Percentiles rank a stretch among this genome's conserved stretches.
Evolutionary conservation across 2,797 vertebrate genomes (phyloP).

Genomic region (Manis pentadactyla): DNA sequence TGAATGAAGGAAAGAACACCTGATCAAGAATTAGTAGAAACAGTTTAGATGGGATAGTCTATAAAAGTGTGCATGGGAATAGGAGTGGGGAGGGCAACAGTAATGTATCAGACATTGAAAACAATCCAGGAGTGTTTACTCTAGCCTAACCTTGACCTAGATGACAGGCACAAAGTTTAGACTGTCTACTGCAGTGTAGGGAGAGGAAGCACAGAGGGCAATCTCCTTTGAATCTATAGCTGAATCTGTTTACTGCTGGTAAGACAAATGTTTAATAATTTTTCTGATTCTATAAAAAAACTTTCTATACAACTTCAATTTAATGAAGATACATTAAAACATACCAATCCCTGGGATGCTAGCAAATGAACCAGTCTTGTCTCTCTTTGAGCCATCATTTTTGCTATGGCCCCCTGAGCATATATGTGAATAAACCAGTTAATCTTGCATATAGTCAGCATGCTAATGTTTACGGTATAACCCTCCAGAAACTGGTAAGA

Average conservation of each 20-base stretch:
- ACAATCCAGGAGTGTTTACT: background rate
- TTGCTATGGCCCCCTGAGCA: background rate
- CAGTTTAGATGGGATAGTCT: background rate
- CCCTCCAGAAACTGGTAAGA: slow-evolving; percentile 13
- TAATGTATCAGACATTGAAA: background rate
- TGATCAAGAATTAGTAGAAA: slow-evolving; percentile 4
- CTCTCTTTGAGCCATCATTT: background rate
- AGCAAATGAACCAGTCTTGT: background rate
- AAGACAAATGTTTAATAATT: background rate
- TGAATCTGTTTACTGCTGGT: background rate
- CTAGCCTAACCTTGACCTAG: background rate
- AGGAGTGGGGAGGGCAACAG: background rate
- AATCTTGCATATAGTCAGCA: background rate
- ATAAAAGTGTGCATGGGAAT: background rate
- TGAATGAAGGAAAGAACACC: background rate
- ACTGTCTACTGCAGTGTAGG: background rate
- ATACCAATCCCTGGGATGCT: background rate
- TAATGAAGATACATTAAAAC: background rate
- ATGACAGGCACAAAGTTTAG: background rate
- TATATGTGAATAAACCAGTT: background rate
- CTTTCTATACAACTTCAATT: background rate
- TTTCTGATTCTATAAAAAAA: slow-evolving; percentile 29
- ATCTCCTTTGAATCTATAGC: background rate
- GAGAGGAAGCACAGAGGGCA: background rate
- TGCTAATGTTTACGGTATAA: background rate